Conservation (phyloP, 1,140 invertebrate species). For the Teleopsis dalmanni region DNA sequence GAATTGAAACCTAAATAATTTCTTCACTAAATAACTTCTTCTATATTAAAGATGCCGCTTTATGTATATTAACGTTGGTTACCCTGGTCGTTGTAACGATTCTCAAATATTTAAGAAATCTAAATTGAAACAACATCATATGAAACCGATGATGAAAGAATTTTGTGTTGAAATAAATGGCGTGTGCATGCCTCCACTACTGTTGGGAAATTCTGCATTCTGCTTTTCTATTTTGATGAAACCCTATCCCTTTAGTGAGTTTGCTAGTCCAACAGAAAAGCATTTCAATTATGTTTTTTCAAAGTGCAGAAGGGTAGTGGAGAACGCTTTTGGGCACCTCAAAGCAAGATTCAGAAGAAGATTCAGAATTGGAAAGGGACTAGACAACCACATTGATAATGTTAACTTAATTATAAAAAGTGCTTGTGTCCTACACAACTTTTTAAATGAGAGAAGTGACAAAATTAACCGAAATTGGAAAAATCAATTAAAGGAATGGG, state of each 20-base stretch:
- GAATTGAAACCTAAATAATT: too few relatives aligned
- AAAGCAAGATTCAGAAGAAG: constrained; percentile 7
- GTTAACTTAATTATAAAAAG: constrained; percentile 1
- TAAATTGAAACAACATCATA: too few relatives aligned
- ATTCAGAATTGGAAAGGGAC: constrained; percentile 10
- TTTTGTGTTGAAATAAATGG: too few relatives aligned
- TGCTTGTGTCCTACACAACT: constrained; percentile 9
- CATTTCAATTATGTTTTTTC: constrained; percentile 7
- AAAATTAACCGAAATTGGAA: not conserved
- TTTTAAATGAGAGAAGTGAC: constrained; percentile 5
- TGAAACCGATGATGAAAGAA: too few relatives aligned
- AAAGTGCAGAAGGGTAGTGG: constrained; percentile 6
- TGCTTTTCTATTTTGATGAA: constrained; percentile 5
- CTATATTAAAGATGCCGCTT: too few relatives aligned
- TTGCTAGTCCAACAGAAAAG: not conserved
- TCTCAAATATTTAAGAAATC: too few relatives aligned
- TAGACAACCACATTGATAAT: not conserved
- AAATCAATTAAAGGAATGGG: too few relatives aligned
- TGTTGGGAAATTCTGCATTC: constrained; percentile 10
- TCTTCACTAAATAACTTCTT: too few relatives aligned
- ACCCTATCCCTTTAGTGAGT: constrained; percentile 1
- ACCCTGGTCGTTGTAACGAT: too few relatives aligned
- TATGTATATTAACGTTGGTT: too few relatives aligned
- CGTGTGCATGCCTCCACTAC: not conserved
- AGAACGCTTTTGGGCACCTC: constrained; percentile 8